These are phyloP conservation scores for Drosophila imparisetae DNA, from an alignment of 2,888 invertebrate species.

Conservation along the genomic window DNA sequence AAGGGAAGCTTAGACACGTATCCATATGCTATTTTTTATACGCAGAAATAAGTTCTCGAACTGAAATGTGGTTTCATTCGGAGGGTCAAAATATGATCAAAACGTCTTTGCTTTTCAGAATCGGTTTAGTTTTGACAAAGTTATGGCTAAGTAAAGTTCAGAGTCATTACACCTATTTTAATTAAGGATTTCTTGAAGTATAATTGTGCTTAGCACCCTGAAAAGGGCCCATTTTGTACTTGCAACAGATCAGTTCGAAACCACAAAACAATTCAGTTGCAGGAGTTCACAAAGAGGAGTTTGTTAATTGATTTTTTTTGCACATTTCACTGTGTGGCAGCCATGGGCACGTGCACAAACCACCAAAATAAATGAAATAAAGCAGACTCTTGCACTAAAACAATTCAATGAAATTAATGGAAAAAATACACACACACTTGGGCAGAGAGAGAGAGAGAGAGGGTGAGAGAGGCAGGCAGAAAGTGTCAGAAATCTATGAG, in stretches of 20 bases:
- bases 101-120: background rate
- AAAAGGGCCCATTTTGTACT: background rate
- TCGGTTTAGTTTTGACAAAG: background rate
- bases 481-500: conserved; percentile 65
- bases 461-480: conserved; percentile 21
- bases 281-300: conserved; percentile 9
- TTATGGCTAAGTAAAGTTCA: background rate
- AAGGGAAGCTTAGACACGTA: too few species aligned
- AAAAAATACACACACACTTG: conserved; percentile 11
- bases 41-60: too few species aligned
- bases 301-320: conserved; percentile 59
- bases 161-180: too few species aligned
- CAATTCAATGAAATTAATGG: conserved; percentile 67
- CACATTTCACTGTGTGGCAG: conserved; percentile 49
- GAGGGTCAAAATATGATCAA: background rate
- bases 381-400: conserved; percentile 26
- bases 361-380: conserved; percentile 19
- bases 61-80: too few species aligned
- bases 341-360: conserved; percentile 47
- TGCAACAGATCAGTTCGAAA: background rate
- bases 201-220: background rate
- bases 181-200: background rate
- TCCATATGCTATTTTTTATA: too few species aligned
- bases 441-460: conserved; percentile 20
- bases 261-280: conserved; percentile 5